phyloP scores from a whole-genome alignment of 1,140 invertebrate genomes.

The Apis cerana region DNA sequence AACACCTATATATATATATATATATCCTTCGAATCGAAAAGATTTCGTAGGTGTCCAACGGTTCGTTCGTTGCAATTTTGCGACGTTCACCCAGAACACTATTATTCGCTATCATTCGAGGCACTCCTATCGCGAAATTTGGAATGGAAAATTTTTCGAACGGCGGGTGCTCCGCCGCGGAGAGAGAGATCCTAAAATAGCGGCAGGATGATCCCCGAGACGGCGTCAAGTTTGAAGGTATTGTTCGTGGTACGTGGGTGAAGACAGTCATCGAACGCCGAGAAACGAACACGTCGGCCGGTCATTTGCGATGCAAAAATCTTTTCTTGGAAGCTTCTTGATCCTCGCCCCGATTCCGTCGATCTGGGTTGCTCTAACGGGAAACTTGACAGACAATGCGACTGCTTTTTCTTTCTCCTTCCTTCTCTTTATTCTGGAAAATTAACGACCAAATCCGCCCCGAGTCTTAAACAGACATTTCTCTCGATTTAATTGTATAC shows the following conservation, averaged over 20 bases:
- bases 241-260: constrained; percentile 48
- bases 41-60: constrained; percentile 24
- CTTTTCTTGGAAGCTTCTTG: constrained; percentile 60
- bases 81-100: no score
- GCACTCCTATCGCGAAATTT: no score
- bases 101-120: no score
- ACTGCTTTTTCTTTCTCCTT: not conserved
- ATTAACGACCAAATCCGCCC: no score
- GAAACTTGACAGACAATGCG: constrained; percentile 1
- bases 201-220: constrained; percentile 24
- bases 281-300: not conserved
- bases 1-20: not conserved
- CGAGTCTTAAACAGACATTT: no score
- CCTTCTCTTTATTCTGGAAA: no score
- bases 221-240: constrained; percentile 29
- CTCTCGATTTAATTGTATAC: no score
- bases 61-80: no score
- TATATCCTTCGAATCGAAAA: not conserved
- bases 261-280: constrained; percentile 48
- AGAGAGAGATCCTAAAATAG: constrained; percentile 42
- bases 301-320: constrained; percentile 71
- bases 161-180: no score
- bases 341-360: constrained; percentile 53
- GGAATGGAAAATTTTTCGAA: no score
- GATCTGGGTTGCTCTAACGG: constrained; percentile 34